Base-by-base conservation (phyloP, 64 coral and sea anemone species). In the Catalaphyllia jardinei region DNA sequence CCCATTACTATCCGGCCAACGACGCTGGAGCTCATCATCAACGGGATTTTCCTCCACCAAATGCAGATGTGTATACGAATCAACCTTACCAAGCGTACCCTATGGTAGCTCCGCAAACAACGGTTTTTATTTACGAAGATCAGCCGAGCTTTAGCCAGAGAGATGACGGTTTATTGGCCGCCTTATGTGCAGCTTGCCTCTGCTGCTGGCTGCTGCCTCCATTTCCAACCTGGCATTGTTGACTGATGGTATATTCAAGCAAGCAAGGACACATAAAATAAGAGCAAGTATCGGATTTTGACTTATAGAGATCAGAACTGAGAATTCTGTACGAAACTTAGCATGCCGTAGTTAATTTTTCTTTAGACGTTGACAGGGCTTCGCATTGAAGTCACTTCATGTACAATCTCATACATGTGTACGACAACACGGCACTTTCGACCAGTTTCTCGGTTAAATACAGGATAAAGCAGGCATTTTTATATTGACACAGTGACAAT, bases 41-140 rank as follows among this genome's bases (percentile, higher is more conserved):
- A 51, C 71, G 62, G 5, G 81, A 85, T 7, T 71, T 85, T 12
- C 62, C 81, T n/a, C 81, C 81, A 19, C 81, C 62, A 3, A 71
- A 38, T 25, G 11, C 63, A 51, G 63, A 46, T 16, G 81, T 85
- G 19, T 85, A 51, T 31, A 50, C 63, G 3, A 65, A 27, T 69
- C 81, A 85, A 22, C 81, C 81, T 5, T 85, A 85, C n/a, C 81
- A 85, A 11, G 35, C 81, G 11, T 85, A 28, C 18, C 81, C 81
- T 0, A 85, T 85, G 81, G 33, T 71, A 3, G 81, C 81, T 1
- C 81, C 81, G 24, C 81, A 85, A 71, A 71, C 60, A 7, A 85
- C 81, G 17, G 62, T 85, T 0, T 85, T 85, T 11, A 22, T 85
- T 51, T 85, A 85, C 39, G 81, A 85, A 12, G 81, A 85, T 71